These are phyloP conservation scores for Chymomyza amoena DNA, from an alignment of 2,888 invertebrate genomes.

Conservation along the genomic window DNA sequence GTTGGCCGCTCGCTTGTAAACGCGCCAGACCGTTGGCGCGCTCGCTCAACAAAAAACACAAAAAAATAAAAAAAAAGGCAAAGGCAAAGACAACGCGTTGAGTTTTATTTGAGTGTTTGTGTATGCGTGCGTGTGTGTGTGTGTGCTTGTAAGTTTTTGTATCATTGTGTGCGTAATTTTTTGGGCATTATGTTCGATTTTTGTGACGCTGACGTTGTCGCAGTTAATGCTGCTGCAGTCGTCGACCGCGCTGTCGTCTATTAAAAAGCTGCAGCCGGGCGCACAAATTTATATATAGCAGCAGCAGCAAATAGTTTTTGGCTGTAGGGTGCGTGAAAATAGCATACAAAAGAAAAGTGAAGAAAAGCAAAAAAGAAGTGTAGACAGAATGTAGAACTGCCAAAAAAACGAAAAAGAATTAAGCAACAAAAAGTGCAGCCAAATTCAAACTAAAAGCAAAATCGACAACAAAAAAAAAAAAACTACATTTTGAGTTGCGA, in stretches of 20 bases:
- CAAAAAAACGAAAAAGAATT: conserved; percentile 13
- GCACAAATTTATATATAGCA: conserved; percentile 44
- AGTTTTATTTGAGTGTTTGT: neutral
- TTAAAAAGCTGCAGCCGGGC: conserved; percentile 38
- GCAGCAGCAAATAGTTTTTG: conserved; percentile 19
- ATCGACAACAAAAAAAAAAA: conserved; percentile 17
- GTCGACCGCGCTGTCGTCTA: conserved; percentile 42
- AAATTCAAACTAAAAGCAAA: conserved; percentile 26
- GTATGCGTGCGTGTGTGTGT: conserved; percentile 8
- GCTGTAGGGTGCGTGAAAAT: conserved; percentile 43
- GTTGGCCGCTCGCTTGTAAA: conserved; percentile 58
- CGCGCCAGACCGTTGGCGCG: conserved; percentile 60
- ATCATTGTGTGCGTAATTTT: conserved; percentile 17
- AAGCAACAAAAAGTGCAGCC: conserved; percentile 25
- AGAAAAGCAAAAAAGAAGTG: neutral
- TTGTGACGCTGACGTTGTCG: conserved; percentile 31
- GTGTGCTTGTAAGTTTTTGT: conserved; percentile 15
- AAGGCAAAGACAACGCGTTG: conserved; percentile 3
- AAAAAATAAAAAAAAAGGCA: conserved; percentile 17
- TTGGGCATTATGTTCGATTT: conserved; percentile 71
- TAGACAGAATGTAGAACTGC: conserved; percentile 15
- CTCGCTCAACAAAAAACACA: conserved; percentile 38
- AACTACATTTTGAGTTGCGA: conserved; percentile 15
- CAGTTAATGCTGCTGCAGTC: conserved; percentile 35
- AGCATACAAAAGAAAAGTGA: conserved; percentile 28